Evolutionary conservation across 2,888 invertebrate genomes (phyloP).

Genomic region (Tiphia femorata): DNA sequence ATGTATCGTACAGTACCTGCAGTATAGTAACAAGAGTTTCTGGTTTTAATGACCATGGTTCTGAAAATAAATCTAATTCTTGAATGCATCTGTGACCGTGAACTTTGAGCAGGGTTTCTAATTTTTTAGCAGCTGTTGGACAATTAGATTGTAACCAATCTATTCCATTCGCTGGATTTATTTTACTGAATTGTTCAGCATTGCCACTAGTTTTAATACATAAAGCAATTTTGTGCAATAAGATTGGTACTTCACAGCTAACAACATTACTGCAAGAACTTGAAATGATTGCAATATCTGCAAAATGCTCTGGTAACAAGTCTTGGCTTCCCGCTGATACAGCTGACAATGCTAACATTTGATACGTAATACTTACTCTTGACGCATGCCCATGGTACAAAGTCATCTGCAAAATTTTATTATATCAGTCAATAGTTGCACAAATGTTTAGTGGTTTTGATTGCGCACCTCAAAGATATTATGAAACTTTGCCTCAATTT

Average conservation of each 20-base stretch:
- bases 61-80: slow-evolving; percentile 78
- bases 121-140: slow-evolving; percentile 68
- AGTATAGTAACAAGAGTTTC: slow-evolving; percentile 75
- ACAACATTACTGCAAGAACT: slow-evolving; percentile 78
- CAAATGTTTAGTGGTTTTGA: too few species aligned
- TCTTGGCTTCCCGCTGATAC: slow-evolving; percentile 72
- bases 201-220: slow-evolving; percentile 69
- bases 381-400: slow-evolving; percentile 69
- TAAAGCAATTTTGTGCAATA: slow-evolving; percentile 69
- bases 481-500: slow-evolving; percentile 9
- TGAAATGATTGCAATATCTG: slow-evolving; percentile 78
- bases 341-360: slow-evolving; percentile 72
- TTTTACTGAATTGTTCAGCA: slow-evolving; percentile 70
- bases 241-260: slow-evolving; percentile 81
- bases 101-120: slow-evolving; percentile 74
- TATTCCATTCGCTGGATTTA: slow-evolving; percentile 70
- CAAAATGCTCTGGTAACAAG: slow-evolving; percentile 76
- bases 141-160: slow-evolving; percentile 74
- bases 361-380: slow-evolving; percentile 71
- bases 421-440: not conserved
- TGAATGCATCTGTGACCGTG: slow-evolving; percentile 81
- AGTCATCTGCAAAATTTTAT: slow-evolving; percentile 13
- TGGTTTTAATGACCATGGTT: slow-evolving; percentile 78
- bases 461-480: slow-evolving; percentile 1
- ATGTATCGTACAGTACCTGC: slow-evolving; percentile 65